A percentile compares a stretch with the other conserved stretches of the same genome.
Evolutionary conservation across 92 coral and sea anemone species (phyloP).

Genomic region (Parazoanthus swiftii): DNA sequence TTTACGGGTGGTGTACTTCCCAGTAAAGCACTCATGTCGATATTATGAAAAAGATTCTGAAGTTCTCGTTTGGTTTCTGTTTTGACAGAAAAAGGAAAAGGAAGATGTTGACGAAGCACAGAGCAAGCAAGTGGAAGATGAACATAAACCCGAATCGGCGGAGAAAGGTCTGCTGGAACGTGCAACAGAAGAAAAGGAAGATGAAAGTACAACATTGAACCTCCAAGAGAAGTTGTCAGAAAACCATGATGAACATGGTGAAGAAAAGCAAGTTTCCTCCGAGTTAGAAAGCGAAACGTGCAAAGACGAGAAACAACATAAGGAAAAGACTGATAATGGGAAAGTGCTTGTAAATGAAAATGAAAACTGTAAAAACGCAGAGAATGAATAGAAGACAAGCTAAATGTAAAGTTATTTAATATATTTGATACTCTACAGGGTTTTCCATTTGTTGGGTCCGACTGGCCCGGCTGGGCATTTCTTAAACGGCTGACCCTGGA

Average conservation of each 20-base stretch:
- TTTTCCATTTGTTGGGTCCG: no score
- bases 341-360: neutral
- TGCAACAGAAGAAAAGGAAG: neutral
- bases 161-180: neutral
- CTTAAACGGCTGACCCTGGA: no score
- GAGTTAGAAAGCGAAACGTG: neutral
- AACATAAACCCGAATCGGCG: neutral
- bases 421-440: neutral
- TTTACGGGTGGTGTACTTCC: no score
- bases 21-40: no score
- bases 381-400: neutral
- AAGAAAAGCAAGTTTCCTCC: neutral
- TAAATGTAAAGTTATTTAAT: neutral
- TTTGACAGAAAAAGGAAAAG: neutral
- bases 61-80: neutral
- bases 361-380: neutral
- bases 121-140: neutral
- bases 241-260: neutral
- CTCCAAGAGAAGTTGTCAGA: neutral
- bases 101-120: neutral
- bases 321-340: neutral
- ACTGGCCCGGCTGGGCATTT: no score
- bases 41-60: neutral
- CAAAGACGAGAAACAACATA: neutral
- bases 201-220: neutral